A percentile compares a stretch with the other conserved stretches of the same genome.
Conservation (phyloP, 1,140 invertebrate genomes). For the Zophobas atratus region DNA sequence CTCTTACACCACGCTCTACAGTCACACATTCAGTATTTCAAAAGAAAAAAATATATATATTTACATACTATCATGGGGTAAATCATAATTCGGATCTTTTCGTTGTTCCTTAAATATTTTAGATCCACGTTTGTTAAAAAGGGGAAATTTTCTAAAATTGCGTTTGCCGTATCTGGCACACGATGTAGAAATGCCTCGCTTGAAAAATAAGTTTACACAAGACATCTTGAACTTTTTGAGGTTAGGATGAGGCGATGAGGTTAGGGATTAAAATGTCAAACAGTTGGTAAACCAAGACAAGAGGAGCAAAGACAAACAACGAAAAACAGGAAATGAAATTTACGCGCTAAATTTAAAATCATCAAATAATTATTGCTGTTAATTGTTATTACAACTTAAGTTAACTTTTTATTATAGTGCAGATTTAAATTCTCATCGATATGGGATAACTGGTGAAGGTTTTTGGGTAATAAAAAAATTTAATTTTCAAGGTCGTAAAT, state of each 20-base stretch:
- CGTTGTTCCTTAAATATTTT: conserved; percentile 76
- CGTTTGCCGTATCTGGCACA: conserved; percentile 76
- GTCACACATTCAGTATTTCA: conserved; percentile 52
- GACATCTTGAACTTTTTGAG: conserved; percentile 53
- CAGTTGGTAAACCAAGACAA: conserved; percentile 7
- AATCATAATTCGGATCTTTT: conserved; percentile 72
- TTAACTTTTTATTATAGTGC: no score
- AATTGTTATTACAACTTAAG: background rate
- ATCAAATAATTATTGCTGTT: background rate
- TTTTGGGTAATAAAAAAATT: background rate
- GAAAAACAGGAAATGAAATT: background rate
- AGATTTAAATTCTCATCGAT: no score
- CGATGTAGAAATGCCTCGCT: conserved; percentile 75
- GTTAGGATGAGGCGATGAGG: background rate
- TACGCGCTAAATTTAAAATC: background rate
- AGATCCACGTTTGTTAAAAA: conserved; percentile 82
- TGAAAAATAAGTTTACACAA: conserved; percentile 63
- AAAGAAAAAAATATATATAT: conserved; percentile 29
- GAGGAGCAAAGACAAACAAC: background rate
- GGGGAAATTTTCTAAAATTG: conserved; percentile 85
- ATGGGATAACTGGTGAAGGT: no score
- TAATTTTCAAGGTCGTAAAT: background rate
- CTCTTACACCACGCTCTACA: conserved; percentile 77
- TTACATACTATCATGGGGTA: conserved; percentile 75
- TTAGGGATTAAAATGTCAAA: conserved; percentile 27